phyloP scores from a whole-genome alignment of 1,140 invertebrate genomes.

The Alviniconcha marisindica region DNA sequence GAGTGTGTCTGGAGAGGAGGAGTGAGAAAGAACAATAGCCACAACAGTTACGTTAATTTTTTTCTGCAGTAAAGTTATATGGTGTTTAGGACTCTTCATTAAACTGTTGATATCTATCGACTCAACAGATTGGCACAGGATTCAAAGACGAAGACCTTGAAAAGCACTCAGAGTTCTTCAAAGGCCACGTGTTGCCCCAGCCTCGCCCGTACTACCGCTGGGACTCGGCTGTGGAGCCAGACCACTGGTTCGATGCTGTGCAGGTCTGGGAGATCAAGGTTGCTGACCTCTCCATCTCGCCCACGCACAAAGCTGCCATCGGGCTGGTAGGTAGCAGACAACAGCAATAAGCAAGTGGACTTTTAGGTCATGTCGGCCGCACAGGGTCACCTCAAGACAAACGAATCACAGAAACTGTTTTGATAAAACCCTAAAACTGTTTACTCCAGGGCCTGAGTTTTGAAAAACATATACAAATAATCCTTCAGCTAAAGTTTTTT shows the following conservation, averaged over 20 bases:
- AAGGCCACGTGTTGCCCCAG: constrained; percentile 84
- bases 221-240: constrained; percentile 87
- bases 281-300: constrained; percentile 97
- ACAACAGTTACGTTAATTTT: too few species aligned
- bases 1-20: too few species aligned
- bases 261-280: constrained; percentile 99
- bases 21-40: too few species aligned
- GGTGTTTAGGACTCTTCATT: not conserved
- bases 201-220: constrained; percentile 91
- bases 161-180: constrained; percentile 85
- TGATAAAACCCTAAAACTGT: too few species aligned
- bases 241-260: constrained; percentile 96
- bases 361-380: too few species aligned
- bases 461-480: too few species aligned
- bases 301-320: constrained; percentile 92
- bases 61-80: not conserved
- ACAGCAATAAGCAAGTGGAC: too few species aligned
- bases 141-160: constrained; percentile 95
- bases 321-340: constrained; percentile 90
- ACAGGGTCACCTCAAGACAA: too few species aligned
- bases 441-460: too few species aligned
- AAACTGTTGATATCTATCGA: constrained; percentile 20
- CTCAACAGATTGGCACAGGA: constrained; percentile 94
- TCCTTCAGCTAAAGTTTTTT: too few species aligned
- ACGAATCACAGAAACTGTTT: too few species aligned